Conservation (phyloP, 2,113 vertebrate genomes). For the Phodopus roborovskii region DNA sequence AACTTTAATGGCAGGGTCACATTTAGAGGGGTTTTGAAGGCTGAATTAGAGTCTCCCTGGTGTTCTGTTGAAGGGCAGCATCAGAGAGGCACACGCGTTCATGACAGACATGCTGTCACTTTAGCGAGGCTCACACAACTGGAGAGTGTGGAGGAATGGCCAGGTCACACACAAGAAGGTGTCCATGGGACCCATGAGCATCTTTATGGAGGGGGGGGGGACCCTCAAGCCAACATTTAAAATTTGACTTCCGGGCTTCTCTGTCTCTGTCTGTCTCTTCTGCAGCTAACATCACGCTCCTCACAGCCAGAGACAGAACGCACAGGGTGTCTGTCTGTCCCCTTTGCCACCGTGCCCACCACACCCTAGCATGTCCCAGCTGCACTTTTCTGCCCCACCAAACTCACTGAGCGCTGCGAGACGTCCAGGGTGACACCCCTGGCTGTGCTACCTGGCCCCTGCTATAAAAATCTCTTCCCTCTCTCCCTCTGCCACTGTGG, state of each 20-base stretch:
- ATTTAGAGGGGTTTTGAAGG: neutral
- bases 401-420: neutral
- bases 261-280: neutral
- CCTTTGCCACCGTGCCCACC: neutral
- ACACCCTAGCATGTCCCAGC: neutral
- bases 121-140: neutral
- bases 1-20: neutral
- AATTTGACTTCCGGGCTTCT: neutral
- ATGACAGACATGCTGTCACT: neutral
- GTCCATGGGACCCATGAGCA: neutral
- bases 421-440: too few species aligned
- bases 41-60: neutral
- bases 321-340: accelerated
- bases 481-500: neutral
- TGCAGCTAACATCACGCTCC: neutral
- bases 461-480: neutral
- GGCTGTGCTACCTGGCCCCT: neutral
- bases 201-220: neutral
- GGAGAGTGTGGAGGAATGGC: too few species aligned
- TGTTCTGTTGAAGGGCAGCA: neutral
- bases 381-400: neutral
- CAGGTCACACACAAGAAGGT: neutral
- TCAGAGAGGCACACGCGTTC: neutral
- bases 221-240: neutral
- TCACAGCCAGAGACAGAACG: neutral